Conservation (phyloP, 2,113 vertebrate genomes). For the Herpetotheres cachinnans region DNA sequence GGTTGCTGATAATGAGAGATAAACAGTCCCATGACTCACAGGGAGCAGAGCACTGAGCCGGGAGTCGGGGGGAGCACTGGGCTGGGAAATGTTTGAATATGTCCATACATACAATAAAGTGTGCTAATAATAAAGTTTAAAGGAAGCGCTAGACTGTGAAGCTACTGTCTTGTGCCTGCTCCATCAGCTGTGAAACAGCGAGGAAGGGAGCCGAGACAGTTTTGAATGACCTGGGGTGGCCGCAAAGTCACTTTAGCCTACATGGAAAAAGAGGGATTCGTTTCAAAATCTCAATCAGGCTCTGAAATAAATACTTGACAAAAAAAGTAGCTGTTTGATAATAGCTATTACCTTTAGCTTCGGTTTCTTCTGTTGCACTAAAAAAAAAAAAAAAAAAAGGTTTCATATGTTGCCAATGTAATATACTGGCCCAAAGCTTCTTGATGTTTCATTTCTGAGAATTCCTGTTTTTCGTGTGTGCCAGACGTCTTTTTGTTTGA, state of each 20-base stretch:
- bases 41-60: neutral
- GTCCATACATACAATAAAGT: neutral
- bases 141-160: neutral
- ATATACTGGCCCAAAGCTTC: constrained; percentile 2
- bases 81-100: neutral
- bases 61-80: neutral
- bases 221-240: neutral
- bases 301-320: constrained; percentile 36
- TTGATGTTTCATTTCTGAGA: neutral
- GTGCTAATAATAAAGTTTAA: constrained; percentile 38
- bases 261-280: neutral
- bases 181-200: neutral
- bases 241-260: neutral
- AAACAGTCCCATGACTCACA: neutral
- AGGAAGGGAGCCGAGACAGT: neutral
- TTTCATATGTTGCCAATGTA: constrained; percentile 32
- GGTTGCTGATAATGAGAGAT: neutral
- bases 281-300: neutral
- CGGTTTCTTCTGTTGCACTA: constrained; percentile 47
- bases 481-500: constrained; percentile 30
- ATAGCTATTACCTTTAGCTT: constrained; percentile 18
- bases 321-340: constrained; percentile 10
- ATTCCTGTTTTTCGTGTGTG: constrained; percentile 52
- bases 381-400: neutral
- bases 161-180: neutral